Percentiles rank a stretch among this genome's conserved stretches.
These are phyloP conservation scores for Xylocopa sonorina DNA, from an alignment of 1,140 invertebrate genomes.

Conservation along the genomic window DNA sequence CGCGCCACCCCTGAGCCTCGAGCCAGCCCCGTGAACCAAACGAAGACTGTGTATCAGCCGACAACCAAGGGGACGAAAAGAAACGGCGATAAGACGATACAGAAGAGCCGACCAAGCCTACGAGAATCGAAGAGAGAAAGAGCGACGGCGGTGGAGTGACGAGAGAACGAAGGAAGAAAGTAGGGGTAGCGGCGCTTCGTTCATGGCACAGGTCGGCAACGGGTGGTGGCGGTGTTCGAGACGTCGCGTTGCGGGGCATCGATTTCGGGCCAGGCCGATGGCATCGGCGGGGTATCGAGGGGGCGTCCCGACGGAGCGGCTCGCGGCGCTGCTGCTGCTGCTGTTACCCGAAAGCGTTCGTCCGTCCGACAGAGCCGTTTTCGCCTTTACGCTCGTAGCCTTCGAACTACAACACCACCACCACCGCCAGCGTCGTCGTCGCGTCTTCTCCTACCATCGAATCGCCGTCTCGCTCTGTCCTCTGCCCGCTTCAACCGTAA, in stretches of 20 bases:
- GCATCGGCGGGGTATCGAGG: slow-evolving; percentile 62
- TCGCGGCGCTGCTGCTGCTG: slow-evolving; percentile 53
- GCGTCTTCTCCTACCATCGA: neutral
- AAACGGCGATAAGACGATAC: neutral
- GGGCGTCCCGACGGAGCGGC: slow-evolving; percentile 52
- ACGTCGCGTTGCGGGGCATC: slow-evolving; percentile 66
- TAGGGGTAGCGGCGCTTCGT: slow-evolving; percentile 55
- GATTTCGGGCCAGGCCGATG: slow-evolving; percentile 68
- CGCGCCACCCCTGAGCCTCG: neutral
- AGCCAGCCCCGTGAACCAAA: neutral
- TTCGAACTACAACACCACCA: neutral
- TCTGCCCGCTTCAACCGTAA: neutral
- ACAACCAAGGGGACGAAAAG: neutral
- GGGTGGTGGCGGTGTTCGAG: slow-evolving; percentile 70
- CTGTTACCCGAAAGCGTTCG: slow-evolving; percentile 13
- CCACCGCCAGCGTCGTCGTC: no score
- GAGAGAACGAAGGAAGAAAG: neutral
- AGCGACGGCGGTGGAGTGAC: neutral
- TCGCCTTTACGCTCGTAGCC: neutral
- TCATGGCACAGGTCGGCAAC: slow-evolving; percentile 64
- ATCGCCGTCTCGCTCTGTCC: neutral
- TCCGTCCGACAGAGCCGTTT: slow-evolving; percentile 18
- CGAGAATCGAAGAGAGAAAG: neutral
- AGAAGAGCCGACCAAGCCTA: no score
- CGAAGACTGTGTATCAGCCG: neutral